These are phyloP conservation scores for Ypsolopha sequella DNA, from an alignment of 2,888 invertebrate genomes.

Conservation along the genomic window DNA sequence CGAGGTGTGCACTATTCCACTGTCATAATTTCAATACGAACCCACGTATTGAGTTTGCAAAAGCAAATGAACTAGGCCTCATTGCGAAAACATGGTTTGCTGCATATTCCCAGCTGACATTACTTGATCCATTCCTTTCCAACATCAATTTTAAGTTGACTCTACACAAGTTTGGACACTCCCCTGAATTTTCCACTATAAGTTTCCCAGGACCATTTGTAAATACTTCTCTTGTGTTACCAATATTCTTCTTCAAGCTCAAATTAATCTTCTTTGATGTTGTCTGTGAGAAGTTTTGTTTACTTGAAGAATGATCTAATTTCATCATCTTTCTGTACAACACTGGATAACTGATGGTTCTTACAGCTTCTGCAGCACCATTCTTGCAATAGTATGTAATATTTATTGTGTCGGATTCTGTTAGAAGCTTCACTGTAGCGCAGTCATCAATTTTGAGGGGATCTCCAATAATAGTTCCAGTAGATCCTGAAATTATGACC, in stretches of 20 bases:
- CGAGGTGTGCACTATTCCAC: conserved; percentile 73
- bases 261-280: conserved; percentile 60
- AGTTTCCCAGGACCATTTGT: conserved; percentile 74
- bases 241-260: conserved; percentile 69
- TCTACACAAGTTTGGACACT: conserved; percentile 77
- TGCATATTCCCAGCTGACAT: conserved; percentile 72
- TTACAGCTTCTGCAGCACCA: conserved; percentile 67
- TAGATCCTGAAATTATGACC: conserved; percentile 78
- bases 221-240: conserved; percentile 69
- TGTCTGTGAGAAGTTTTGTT: conserved; percentile 27
- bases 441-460: conserved; percentile 73
- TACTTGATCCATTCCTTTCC: conserved; percentile 63
- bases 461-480: conserved; percentile 75
- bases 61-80: conserved; percentile 77
- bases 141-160: conserved; percentile 72
- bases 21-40: conserved; percentile 89
- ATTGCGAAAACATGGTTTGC: conserved; percentile 78
- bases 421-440: conserved; percentile 66
- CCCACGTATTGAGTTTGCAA: conserved; percentile 74
- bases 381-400: conserved; percentile 72
- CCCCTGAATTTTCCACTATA: conserved; percentile 78
- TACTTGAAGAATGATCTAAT: conserved; percentile 30
- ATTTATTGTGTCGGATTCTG: conserved; percentile 58
- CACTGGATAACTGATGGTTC: conserved; percentile 40
- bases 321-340: conserved; percentile 42